Evolutionary conservation across 2,113 vertebrate species (phyloP), one percentile per base, ranked within the genome.

Genomic region (Nibea albiflora): DNA sequence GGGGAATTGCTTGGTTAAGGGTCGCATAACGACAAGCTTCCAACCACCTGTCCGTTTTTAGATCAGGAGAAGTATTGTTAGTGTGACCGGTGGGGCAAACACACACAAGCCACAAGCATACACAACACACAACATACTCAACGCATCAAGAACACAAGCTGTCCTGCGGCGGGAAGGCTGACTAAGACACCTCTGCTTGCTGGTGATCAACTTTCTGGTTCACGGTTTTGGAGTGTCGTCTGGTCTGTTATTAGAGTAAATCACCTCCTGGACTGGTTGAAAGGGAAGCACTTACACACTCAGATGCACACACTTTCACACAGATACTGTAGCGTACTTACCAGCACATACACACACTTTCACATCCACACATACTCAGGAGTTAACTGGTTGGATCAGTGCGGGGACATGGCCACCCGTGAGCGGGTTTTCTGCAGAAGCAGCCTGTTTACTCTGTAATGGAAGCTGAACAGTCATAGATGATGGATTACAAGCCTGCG

Each of bases 191-290:
- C 77, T 80, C 61, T 67, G 24, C 42, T 50, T 16, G 0, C 60
- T 75, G 60, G 35, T 74, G 46, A 64, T 65, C n/a, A 11, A 78
- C n/a, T 53, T 49, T 50, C 17, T 26, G 82, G 78, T 86, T 92
- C 85, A 90, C n/a, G 53, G 64, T 90, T 90, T 86, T 90, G 77
- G 84, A 89, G 81, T 39, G 71, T 92, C 49, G n/a, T 78, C 71
- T 73, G 80, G 88, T 80, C 76, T 94, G 91, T 91, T 92, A 90
- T 94, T 93, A 89, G 67, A 93, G 86, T 84, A 87, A 91, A 93
- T 90, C 76, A 91, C 84, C 91, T 91, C 85, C 85, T 22, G 64
- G 85, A 81, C 71, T 87, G 69, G 76, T 90, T 85, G 76, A 50
- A 74, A 64, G 75, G 64, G 74, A 73, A 74, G 60, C 73, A 50